phyloP scores from a whole-genome alignment of 2,888 invertebrate genomes.

The Abscondita cerata region DNA sequence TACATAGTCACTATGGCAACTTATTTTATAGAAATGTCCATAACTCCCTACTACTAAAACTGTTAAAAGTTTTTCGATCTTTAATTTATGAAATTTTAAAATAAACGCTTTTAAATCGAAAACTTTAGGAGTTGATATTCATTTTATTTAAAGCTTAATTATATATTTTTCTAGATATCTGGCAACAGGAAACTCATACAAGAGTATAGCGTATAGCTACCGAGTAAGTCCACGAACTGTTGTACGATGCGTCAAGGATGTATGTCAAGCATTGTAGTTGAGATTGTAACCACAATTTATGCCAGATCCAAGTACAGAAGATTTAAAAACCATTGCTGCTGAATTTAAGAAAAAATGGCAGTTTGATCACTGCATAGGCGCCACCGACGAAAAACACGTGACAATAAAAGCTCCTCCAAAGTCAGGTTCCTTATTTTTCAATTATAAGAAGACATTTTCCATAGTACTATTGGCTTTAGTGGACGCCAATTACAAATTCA shows the following conservation, averaged over 20 bases:
- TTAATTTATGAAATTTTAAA: too few relatives aligned
- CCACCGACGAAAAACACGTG: neutral
- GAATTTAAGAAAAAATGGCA: slow-evolving; percentile 1
- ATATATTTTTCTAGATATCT: slow-evolving; percentile 5
- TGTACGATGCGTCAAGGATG: neutral
- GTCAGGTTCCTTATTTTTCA: too few relatives aligned
- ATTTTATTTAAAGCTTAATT: too few relatives aligned
- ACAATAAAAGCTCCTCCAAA: neutral
- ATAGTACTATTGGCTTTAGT: too few relatives aligned
- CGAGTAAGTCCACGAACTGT: slow-evolving; percentile 2
- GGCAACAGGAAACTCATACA: neutral
- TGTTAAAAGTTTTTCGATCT: too few relatives aligned
- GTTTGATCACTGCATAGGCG: neutral
- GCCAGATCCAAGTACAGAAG: neutral
- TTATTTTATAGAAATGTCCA: too few relatives aligned
- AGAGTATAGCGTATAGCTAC: neutral
- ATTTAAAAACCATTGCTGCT: neutral
- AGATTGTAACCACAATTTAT: neutral
- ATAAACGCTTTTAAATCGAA: too few relatives aligned
- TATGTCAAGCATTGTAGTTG: neutral
- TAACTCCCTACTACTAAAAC: too few relatives aligned
- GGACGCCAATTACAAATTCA: too few relatives aligned
- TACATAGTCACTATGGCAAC: too few relatives aligned
- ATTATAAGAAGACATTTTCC: too few relatives aligned
- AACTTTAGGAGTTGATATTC: too few relatives aligned